Evolutionary conservation across 2,888 invertebrate species (phyloP).

Genomic region (Yponomeuta sedellus): DNA sequence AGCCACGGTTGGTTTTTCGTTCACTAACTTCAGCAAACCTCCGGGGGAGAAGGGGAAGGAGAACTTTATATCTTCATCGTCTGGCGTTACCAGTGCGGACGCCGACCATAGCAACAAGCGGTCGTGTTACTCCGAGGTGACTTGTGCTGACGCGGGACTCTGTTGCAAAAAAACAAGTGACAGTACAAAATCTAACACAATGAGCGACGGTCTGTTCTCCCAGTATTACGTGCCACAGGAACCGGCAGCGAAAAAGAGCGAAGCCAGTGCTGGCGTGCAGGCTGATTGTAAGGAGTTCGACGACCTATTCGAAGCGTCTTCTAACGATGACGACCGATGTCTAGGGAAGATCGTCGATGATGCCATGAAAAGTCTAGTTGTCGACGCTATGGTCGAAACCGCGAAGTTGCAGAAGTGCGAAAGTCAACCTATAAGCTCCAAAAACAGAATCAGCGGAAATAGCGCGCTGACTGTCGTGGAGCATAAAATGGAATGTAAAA

Average conservation of each 20-base stretch:
- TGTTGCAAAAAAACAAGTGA: neutral
- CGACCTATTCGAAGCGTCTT: neutral
- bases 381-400: neutral
- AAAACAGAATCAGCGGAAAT: neutral
- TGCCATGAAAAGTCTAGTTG: neutral
- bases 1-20: conserved; percentile 52
- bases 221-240: neutral
- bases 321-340: neutral
- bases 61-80: neutral
- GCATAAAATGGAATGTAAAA: neutral
- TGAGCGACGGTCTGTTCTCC: neutral
- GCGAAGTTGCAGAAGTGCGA: neutral
- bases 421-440: neutral
- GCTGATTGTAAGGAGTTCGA: neutral
- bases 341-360: neutral
- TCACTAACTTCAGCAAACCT: conserved; percentile 30
- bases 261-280: neutral
- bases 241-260: neutral
- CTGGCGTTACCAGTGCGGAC: neutral
- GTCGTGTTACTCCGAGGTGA: neutral
- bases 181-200: neutral
- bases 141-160: neutral
- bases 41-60: neutral
- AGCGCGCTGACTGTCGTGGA: neutral
- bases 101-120: neutral